These are phyloP conservation scores for Paralvinella palmiformis DNA, from an alignment of 1,140 invertebrate genomes.

Conservation along the genomic window DNA sequence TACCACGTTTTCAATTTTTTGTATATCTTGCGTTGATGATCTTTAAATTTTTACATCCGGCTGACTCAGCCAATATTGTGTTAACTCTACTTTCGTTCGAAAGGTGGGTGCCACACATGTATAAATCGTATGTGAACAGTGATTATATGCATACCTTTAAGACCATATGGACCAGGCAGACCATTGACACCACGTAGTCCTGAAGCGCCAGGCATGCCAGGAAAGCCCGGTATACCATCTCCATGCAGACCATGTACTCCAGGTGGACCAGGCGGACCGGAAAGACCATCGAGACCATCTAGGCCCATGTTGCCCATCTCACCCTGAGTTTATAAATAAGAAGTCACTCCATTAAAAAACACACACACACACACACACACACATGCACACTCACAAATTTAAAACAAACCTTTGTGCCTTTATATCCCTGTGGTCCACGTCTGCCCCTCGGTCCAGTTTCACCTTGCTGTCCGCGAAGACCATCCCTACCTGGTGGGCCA, in stretches of 20 bases:
- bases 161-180: slow-evolving; percentile 27
- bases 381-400: slow-evolving; percentile 10
- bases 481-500: too few relatives aligned
- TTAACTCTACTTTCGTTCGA: slow-evolving; percentile 16
- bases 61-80: slow-evolving; percentile 13
- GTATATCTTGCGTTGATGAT: slow-evolving; percentile 19
- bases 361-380: too few relatives aligned
- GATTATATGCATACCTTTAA: too few relatives aligned
- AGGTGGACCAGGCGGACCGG: slow-evolving; percentile 46
- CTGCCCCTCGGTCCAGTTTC: slow-evolving; percentile 23
- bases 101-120: too few relatives aligned
- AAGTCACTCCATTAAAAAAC: too few relatives aligned
- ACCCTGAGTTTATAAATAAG: too few relatives aligned
- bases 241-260: slow-evolving; percentile 58
- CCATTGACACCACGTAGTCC: slow-evolving; percentile 24
- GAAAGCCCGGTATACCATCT: slow-evolving; percentile 27
- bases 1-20: too few relatives aligned
- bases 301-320: slow-evolving; percentile 52
- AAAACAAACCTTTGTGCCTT: slow-evolving; percentile 2
- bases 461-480: slow-evolving; percentile 30
- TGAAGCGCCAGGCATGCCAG: slow-evolving; percentile 29
- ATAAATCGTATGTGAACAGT: too few relatives aligned
- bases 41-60: slow-evolving; percentile 20
- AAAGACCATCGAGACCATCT: slow-evolving; percentile 49
- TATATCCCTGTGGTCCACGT: neutral